Conservation (phyloP, 64 coral and sea anemone genomes). For the Platygyra sinensis region DNA sequence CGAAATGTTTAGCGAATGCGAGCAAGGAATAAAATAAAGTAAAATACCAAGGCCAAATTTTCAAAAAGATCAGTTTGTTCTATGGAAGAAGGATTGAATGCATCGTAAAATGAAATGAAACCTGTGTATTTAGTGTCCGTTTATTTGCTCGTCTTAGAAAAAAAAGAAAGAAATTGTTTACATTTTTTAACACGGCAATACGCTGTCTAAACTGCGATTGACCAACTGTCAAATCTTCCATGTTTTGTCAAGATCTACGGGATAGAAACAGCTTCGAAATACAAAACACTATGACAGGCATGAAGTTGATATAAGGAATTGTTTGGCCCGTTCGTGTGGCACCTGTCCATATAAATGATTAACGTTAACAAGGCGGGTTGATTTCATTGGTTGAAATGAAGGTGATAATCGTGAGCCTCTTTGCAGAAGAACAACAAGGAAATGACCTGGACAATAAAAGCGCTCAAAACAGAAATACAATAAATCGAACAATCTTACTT, state of each 20-base stretch:
- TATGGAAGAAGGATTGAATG: neutral
- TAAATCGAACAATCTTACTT: neutral
- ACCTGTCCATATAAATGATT: conserved; percentile 22
- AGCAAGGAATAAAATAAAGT: neutral
- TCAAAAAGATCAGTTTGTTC: neutral
- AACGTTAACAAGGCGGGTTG: neutral
- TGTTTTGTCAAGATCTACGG: neutral
- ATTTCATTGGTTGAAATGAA: conserved; percentile 10
- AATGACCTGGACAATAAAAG: neutral
- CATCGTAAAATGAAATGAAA: neutral
- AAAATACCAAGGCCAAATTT: neutral
- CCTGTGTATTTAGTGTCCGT: neutral
- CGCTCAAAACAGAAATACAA: neutral
- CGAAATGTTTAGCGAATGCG: no score
- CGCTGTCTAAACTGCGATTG: neutral
- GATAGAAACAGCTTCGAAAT: conserved; percentile 1
- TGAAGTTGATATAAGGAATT: neutral
- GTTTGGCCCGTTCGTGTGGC: neutral
- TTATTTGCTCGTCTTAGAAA: neutral
- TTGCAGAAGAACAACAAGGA: neutral
- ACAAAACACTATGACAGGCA: neutral
- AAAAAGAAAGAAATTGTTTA: neutral
- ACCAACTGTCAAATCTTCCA: neutral
- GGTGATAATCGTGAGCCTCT: no score
- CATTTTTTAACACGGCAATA: neutral